Evolutionary conservation across 2,888 invertebrate species (phyloP).

Genomic region (Drosophila melanosoma): DNA sequence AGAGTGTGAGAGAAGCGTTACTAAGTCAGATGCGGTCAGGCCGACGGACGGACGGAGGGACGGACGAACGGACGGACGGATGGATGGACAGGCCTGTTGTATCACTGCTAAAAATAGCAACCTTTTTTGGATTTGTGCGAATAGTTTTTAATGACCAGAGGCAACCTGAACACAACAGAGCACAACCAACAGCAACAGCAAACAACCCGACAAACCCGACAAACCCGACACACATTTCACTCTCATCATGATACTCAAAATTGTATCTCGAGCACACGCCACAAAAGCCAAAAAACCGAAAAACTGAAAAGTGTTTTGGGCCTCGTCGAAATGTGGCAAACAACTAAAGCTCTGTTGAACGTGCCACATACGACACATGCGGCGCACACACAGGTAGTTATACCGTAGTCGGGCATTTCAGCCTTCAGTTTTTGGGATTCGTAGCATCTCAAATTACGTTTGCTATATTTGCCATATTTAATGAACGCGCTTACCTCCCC

Average conservation of each 20-base stretch:
- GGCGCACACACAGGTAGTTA: constrained; percentile 32
- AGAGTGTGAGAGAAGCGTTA: constrained; percentile 46
- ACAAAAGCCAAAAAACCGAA: constrained; percentile 45
- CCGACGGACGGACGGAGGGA: constrained; percentile 4
- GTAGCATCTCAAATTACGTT: constrained; percentile 36
- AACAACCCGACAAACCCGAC: constrained; percentile 1
- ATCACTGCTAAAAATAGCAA: constrained; percentile 78
- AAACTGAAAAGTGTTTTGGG: constrained; percentile 49
- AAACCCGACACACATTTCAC: constrained; percentile 41
- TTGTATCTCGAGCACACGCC: constrained; percentile 55
- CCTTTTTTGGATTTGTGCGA: constrained; percentile 71
- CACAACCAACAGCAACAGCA: neutral
- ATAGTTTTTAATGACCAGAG: constrained; percentile 64
- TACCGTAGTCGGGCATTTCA: constrained; percentile 4
- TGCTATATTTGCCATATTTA: constrained; percentile 8
- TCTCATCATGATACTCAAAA: constrained; percentile 26
- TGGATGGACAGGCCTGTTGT: constrained; percentile 41
- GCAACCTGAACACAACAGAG: constrained; percentile 42
- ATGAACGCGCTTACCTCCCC: constrained; percentile 1
- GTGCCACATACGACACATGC: constrained; percentile 47
- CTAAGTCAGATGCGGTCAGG: constrained; percentile 50
- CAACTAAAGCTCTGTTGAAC: constrained; percentile 44
- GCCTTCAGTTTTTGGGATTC: constrained; percentile 31
- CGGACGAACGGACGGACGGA: neutral
- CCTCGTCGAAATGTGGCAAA: constrained; percentile 15